These are phyloP conservation scores for Lasioglossum marginatum DNA, from an alignment of 2,888 invertebrate species.

Conservation along the genomic window DNA sequence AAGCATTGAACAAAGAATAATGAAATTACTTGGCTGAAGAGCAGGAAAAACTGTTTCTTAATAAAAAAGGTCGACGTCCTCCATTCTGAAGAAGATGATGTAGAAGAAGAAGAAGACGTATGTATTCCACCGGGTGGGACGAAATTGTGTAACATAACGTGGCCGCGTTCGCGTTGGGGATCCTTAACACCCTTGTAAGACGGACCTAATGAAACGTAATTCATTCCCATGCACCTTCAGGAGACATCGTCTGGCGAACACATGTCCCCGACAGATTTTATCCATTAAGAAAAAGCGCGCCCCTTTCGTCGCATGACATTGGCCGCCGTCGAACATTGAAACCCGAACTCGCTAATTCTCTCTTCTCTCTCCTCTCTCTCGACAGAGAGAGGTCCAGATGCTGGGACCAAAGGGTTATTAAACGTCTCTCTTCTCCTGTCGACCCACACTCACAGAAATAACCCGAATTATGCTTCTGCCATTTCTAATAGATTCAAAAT, in stretches of 20 bases:
- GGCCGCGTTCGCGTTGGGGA: constrained; percentile 16
- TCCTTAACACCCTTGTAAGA: constrained; percentile 62
- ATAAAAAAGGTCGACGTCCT: not conserved
- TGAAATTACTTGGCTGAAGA: not conserved
- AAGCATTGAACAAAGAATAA: not conserved
- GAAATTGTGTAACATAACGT: constrained; percentile 18
- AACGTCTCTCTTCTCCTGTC: constrained; percentile 12
- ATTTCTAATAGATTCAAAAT: not conserved
- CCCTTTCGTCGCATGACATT: constrained; percentile 74
- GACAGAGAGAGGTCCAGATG: constrained; percentile 8
- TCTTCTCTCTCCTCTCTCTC: not conserved
- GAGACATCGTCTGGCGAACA: constrained; percentile 79
- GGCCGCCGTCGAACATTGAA: constrained; percentile 53
- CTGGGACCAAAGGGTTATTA: constrained; percentile 42
- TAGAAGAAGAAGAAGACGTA: not conserved
- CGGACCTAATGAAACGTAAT: constrained; percentile 74
- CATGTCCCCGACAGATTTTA: constrained; percentile 78
- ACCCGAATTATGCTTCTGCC: not conserved
- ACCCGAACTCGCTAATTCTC: constrained; percentile 65
- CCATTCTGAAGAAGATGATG: not conserved
- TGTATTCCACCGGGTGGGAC: not conserved
- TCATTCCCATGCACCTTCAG: constrained; percentile 78
- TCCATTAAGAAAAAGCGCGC: constrained; percentile 78
- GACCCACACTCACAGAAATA: not conserved
- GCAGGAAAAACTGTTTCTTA: not conserved